phyloP scores from a whole-genome alignment of 1,140 invertebrate species.

The Vanessa atalanta region DNA sequence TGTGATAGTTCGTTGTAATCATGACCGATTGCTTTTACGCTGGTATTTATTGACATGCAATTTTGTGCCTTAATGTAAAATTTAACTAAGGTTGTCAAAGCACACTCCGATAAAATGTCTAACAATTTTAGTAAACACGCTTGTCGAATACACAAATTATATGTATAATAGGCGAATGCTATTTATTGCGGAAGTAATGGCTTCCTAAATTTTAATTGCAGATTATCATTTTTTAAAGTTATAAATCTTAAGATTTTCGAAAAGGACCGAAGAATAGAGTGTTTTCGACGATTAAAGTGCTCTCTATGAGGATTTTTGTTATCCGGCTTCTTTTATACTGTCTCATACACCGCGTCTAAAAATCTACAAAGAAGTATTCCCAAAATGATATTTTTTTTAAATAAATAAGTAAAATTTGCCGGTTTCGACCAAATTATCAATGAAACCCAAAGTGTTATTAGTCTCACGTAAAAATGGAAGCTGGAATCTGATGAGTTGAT shows the following conservation, averaged over 20 bases:
- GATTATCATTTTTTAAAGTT: slow-evolving; percentile 57
- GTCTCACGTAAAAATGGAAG: slow-evolving; percentile 36
- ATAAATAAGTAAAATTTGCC: slow-evolving; percentile 15
- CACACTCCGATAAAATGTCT: slow-evolving; percentile 59
- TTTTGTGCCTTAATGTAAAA: slow-evolving; percentile 54
- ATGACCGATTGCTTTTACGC: slow-evolving; percentile 43
- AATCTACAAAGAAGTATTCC: slow-evolving; percentile 59
- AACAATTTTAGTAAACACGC: slow-evolving; percentile 81
- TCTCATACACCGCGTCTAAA: slow-evolving; percentile 59
- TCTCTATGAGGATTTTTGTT: slow-evolving; percentile 57
- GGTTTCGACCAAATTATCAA: slow-evolving; percentile 17
- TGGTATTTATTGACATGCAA: slow-evolving; percentile 50
- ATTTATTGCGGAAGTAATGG: slow-evolving; percentile 82
- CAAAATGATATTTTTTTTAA: slow-evolving; percentile 32
- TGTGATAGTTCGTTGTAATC: slow-evolving; percentile 42
- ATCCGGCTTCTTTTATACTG: slow-evolving; percentile 58
- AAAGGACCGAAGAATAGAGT: slow-evolving; percentile 41
- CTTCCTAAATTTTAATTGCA: slow-evolving; percentile 80
- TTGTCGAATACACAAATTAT: slow-evolving; percentile 79
- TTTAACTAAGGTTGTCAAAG: slow-evolving; percentile 50
- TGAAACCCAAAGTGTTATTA: slow-evolving; percentile 35
- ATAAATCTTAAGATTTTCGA: slow-evolving; percentile 51
- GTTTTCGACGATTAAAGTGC: slow-evolving; percentile 45
- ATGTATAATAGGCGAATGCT: slow-evolving; percentile 76
- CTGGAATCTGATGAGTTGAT: slow-evolving; percentile 35